Conservation (phyloP, 2,888 invertebrate species). For the Invenusta paracnida region DNA sequence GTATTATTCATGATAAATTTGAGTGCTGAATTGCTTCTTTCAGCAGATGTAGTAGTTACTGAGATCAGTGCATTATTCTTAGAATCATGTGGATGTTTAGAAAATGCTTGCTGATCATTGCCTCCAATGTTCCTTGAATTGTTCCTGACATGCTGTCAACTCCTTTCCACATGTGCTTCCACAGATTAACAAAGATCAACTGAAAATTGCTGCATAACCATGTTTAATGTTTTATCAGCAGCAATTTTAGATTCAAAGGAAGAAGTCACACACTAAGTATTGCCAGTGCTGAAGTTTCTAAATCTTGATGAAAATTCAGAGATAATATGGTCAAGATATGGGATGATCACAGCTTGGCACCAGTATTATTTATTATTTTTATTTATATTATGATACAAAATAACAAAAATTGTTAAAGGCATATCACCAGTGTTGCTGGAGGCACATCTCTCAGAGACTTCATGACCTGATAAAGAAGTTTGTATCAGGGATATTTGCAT, state of each 20-base stretch:
- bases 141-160: background rate
- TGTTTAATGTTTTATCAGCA: background rate
- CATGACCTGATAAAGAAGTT: too few species aligned
- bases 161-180: conserved; percentile 17
- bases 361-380: too few species aligned
- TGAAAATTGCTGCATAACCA: background rate
- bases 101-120: background rate
- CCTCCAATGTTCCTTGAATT: conserved; percentile 10
- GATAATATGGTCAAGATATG: background rate
- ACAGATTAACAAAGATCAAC: background rate
- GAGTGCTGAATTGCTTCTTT: background rate
- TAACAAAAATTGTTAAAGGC: too few species aligned
- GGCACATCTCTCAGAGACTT: too few species aligned
- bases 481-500: too few species aligned
- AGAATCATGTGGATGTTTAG: background rate
- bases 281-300: background rate
- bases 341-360: background rate
- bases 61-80: background rate
- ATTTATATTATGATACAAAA: too few species aligned
- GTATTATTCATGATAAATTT: background rate
- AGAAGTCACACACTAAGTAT: background rate
- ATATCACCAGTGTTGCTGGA: too few species aligned
- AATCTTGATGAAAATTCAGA: background rate
- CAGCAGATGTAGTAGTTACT: background rate
- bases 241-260: conserved; percentile 6